Conservation (phyloP, 2,113 vertebrate species). For the Typhlomys cinereus region DNA sequence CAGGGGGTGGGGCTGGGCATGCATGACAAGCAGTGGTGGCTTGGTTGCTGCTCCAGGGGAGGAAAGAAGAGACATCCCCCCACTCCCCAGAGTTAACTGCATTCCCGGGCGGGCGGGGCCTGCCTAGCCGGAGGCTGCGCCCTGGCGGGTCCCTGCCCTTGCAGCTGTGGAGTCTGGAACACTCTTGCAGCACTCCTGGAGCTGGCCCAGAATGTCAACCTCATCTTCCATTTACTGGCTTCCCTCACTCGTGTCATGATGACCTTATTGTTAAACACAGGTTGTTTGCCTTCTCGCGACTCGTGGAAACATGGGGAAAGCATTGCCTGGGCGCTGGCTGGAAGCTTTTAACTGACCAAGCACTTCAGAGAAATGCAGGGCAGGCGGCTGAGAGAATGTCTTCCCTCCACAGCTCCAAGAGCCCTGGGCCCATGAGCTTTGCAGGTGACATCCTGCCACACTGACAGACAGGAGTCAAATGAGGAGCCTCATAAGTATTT, state of each 20-base stretch:
- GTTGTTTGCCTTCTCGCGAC: conserved; percentile 80
- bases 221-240: conserved; percentile 81
- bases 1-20: neutral
- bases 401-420: neutral
- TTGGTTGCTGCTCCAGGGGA: neutral
- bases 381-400: conserved; percentile 22
- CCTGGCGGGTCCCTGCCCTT: conserved; percentile 10
- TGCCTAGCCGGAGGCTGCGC: conserved; percentile 56
- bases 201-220: conserved; percentile 77
- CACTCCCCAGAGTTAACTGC: neutral
- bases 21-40: neutral
- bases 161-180: conserved; percentile 76
- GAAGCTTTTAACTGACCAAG: conserved; percentile 47
- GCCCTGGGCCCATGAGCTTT: neutral
- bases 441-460: neutral
- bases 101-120: conserved; percentile 22
- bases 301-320: conserved; percentile 62
- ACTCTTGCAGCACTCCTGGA: conserved; percentile 67
- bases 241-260: conserved; percentile 84
- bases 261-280: conserved; percentile 83
- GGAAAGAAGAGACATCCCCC: neutral
- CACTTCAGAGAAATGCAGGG: conserved; percentile 45
- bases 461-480: conserved; percentile 20
- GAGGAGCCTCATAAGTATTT: conserved; percentile 1
- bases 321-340: conserved; percentile 57